A percentile compares a stretch with the other conserved stretches of the same genome.
Conservation (phyloP, 2,888 invertebrate genomes). For the Azorinus chamasolen region DNA sequence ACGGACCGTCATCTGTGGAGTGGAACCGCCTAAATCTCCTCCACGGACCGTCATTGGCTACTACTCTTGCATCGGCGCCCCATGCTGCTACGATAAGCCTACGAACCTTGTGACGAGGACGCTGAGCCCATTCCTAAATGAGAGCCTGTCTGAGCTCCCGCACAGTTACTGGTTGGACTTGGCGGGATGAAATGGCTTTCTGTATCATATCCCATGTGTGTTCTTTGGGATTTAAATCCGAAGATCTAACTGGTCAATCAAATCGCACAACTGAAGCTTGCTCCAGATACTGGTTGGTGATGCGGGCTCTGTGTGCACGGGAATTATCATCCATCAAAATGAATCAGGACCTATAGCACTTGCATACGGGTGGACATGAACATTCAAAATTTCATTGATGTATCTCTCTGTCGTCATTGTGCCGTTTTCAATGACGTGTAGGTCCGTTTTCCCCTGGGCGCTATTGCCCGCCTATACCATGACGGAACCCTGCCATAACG, state of each 20-base stretch:
- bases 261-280: conserved; percentile 13
- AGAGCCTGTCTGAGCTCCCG: conserved; percentile 84
- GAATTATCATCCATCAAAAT: conserved; percentile 39
- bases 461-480: too few relatives aligned
- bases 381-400: conserved; percentile 14
- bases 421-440: too few relatives aligned
- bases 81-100: too few relatives aligned
- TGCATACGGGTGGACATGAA: conserved; percentile 16
- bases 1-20: too few relatives aligned
- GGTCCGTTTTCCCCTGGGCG: too few relatives aligned
- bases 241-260: conserved; percentile 27
- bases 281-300: conserved; percentile 20
- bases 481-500: too few relatives aligned
- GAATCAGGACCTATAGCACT: conserved; percentile 31
- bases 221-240: conserved; percentile 12
- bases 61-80: too few relatives aligned
- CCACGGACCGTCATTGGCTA: too few relatives aligned
- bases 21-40: too few relatives aligned
- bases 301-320: conserved; percentile 29
- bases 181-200: too few relatives aligned
- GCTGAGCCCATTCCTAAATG: conserved; percentile 84
- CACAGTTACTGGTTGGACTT: conserved; percentile 5
- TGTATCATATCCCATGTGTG: too few relatives aligned
- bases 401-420: too few relatives aligned
- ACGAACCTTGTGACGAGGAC: conserved; percentile 10